phyloP scores from a whole-genome alignment of 2,888 invertebrate species.

The Drosophila kanekoi region DNA sequence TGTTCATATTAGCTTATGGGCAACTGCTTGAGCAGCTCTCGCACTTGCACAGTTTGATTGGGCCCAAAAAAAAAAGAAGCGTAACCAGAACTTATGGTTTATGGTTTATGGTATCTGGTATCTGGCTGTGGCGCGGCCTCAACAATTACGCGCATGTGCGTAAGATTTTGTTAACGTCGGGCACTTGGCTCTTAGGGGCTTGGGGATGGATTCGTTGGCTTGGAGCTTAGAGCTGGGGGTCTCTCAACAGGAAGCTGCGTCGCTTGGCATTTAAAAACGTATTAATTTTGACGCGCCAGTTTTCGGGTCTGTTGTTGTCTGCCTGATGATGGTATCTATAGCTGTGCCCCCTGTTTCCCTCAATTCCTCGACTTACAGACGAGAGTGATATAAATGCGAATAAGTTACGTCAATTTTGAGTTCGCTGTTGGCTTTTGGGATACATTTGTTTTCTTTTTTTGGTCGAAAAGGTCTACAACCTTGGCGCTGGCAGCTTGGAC shows the following conservation, averaged over 20 bases:
- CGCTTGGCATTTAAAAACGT: constrained; percentile 79
- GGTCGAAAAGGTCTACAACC: constrained; percentile 71
- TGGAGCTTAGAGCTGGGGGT: constrained; percentile 11
- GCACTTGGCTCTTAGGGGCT: constrained; percentile 22
- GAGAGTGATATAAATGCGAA: constrained; percentile 77
- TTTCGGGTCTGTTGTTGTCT: constrained; percentile 28
- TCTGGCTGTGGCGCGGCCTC: constrained; percentile 10
- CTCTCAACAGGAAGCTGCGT: constrained; percentile 77
- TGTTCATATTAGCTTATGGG: too few species aligned
- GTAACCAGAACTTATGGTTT: constrained; percentile 46
- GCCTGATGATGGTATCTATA: constrained; percentile 76
- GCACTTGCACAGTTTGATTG: constrained; percentile 48
- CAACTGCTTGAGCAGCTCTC: constrained; percentile 32
- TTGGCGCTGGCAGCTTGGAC: constrained; percentile 44
- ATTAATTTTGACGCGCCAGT: constrained; percentile 79
- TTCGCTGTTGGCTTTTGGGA: constrained; percentile 36
- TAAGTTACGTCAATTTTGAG: constrained; percentile 77
- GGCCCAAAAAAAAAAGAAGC: constrained; percentile 37
- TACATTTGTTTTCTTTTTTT: constrained; percentile 18
- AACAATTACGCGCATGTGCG: constrained; percentile 80
- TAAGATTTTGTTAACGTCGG: constrained; percentile 64
- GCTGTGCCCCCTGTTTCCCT: constrained; percentile 23
- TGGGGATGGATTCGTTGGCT: constrained; percentile 1
- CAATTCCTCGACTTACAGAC: constrained; percentile 29
- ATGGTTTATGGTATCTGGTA: constrained; percentile 11